Evolutionary conservation across 2,113 vertebrate genomes (phyloP), one percentile per base, ranked within the genome.

Genomic region (Lates calcarifer): DNA sequence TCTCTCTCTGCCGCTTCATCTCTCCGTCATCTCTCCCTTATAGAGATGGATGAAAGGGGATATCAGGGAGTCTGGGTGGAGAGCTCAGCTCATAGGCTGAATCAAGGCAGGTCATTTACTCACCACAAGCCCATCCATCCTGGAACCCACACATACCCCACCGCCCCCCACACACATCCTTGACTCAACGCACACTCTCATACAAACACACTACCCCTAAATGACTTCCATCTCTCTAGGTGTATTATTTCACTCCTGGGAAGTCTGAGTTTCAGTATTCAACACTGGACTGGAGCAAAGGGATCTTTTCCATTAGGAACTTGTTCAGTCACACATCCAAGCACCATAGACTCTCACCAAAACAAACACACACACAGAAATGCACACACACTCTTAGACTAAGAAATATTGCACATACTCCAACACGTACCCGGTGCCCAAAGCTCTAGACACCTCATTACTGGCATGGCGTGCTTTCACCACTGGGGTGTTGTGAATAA

Each of bases 31-130:
- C 84, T 84, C 80, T 73, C 89, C 39, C 79, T 91, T 85, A 92
- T 92, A 89, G 86, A 93, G 91, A 94, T 79, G 91, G 90, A 93
- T 92, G 93, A 82, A 90, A 83, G 74, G 76, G 90, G 84, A 81
- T 84, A 82, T 89, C 57, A 57, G 79, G 70, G 82, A 80, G 91
- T 86, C 91, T 86, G 89, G 84, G 87, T 76, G 84, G 88, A 92
- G 90, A 82, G 82, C 90, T 89, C 78, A 77, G 90, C 88, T 91
- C 90, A 94, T 92, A 81, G 89, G 89, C 79, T 84, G 84, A 84
- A 91, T 92, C 90, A 84, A 85, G 90, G 90, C 91, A 85, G 90
- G 89, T 93, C 91, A 89, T 93, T 93, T 91, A 89, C 90, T 91
- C 89, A 78, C 60, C 20, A 31, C 61, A 1, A 80, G 66, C 79